Percentiles rank a stretch among this genome's conserved stretches.
phyloP scores from a whole-genome alignment of 2,797 vertebrate genomes.

The Capromys pilorides region DNA sequence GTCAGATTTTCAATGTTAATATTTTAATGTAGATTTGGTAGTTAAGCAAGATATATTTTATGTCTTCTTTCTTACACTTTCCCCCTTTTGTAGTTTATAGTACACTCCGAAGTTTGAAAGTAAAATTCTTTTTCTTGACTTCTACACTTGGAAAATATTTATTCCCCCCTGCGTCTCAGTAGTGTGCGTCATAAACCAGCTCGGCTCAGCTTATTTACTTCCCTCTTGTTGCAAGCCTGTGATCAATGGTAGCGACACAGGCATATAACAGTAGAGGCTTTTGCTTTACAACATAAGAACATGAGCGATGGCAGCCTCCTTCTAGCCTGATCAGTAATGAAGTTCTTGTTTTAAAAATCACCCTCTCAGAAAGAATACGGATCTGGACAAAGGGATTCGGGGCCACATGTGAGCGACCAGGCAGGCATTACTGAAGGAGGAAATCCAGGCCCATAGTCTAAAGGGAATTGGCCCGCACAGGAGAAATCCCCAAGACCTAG shows the following conservation, averaged over 20 bases:
- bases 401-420: neutral
- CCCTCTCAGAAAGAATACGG: neutral
- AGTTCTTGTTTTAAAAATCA: slow-evolving; percentile 17
- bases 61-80: neutral
- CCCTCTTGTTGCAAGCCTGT: slow-evolving; percentile 50
- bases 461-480: neutral
- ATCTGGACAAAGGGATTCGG: neutral
- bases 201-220: slow-evolving; percentile 75
- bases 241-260: slow-evolving; percentile 70
- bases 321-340: slow-evolving; percentile 38
- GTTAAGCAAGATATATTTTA: slow-evolving; percentile 67
- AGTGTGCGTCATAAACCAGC: slow-evolving; percentile 76
- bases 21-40: slow-evolving; percentile 75
- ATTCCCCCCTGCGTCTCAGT: slow-evolving; percentile 68
- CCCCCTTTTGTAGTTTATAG: slow-evolving; percentile 74
- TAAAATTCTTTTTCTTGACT: slow-evolving; percentile 78
- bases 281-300: slow-evolving; percentile 47
- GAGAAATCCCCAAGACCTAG: neutral
- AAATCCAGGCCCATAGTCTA: neutral
- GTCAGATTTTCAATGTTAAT: slow-evolving; percentile 74
- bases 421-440: neutral
- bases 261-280: slow-evolving; percentile 34
- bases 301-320: slow-evolving; percentile 44
- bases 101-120: slow-evolving; percentile 74
- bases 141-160: slow-evolving; percentile 78